These are phyloP conservation scores for Epicampocera succincta DNA, from an alignment of 2,888 invertebrate species.

Conservation along the genomic window DNA sequence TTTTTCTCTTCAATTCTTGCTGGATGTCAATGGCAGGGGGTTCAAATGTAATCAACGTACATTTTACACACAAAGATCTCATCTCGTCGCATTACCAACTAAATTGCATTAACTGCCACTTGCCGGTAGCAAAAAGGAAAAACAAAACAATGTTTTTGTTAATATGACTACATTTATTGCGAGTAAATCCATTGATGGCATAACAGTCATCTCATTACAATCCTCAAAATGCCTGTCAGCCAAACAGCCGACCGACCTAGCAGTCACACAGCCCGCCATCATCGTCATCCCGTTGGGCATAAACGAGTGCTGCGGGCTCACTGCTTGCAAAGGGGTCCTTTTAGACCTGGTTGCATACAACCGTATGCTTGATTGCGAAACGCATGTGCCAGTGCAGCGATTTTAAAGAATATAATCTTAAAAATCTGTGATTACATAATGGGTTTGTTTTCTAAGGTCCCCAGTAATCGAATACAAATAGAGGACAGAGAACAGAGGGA, in stretches of 20 bases:
- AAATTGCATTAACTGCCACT: constrained; percentile 70
- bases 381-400: constrained; percentile 11
- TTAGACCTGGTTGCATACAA: constrained; percentile 10
- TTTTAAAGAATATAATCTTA: constrained; percentile 3
- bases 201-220: constrained; percentile 57
- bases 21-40: constrained; percentile 34
- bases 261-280: constrained; percentile 13
- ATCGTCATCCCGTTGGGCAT: constrained; percentile 57
- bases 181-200: constrained; percentile 42
- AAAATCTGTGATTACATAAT: too few relatives aligned
- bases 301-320: constrained; percentile 31
- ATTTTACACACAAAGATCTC: constrained; percentile 37
- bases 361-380: not conserved
- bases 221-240: constrained; percentile 3
- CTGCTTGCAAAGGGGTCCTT: constrained; percentile 52
- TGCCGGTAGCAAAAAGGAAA: constrained; percentile 61
- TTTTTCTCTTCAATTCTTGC: constrained; percentile 2
- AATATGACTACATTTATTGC: constrained; percentile 1
- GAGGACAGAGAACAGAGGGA: too few relatives aligned
- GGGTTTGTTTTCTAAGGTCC: too few relatives aligned
- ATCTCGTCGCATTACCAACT: constrained; percentile 42
- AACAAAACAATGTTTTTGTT: constrained; percentile 29
- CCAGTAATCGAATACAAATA: too few relatives aligned
- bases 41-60: constrained; percentile 54
- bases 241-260: constrained; percentile 3